phyloP scores from a whole-genome alignment of 1,140 invertebrate genomes.

The Charaxes varanes region DNA sequence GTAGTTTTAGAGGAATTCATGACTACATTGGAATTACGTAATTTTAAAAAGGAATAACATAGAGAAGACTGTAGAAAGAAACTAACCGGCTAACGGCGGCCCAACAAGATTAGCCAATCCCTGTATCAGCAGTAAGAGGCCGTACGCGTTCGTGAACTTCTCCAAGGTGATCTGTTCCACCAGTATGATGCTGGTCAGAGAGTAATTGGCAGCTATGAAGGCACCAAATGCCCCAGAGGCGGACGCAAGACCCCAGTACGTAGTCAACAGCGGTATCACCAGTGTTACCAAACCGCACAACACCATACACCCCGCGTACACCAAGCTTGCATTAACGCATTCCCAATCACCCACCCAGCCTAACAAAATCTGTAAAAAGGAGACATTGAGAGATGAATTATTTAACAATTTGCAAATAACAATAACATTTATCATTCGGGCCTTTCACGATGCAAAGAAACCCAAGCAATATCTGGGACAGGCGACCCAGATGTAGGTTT shows the following conservation, averaged over 20 bases:
- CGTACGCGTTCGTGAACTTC: slow-evolving; percentile 92
- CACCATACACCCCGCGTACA: slow-evolving; percentile 87
- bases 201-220: slow-evolving; percentile 91
- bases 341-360: slow-evolving; percentile 90
- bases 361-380: slow-evolving; percentile 83
- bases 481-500: too few relatives aligned
- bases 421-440: too few relatives aligned
- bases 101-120: slow-evolving; percentile 91
- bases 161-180: slow-evolving; percentile 90
- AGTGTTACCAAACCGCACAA: slow-evolving; percentile 83
- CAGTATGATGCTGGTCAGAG: slow-evolving; percentile 88
- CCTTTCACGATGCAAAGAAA: too few relatives aligned
- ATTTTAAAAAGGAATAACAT: too few relatives aligned
- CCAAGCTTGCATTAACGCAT: slow-evolving; percentile 82
- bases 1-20: too few relatives aligned
- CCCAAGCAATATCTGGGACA: too few relatives aligned
- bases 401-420: too few relatives aligned
- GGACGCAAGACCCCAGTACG: slow-evolving; percentile 77
- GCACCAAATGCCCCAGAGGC: slow-evolving; percentile 86
- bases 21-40: too few relatives aligned
- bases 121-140: slow-evolving; percentile 89
- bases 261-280: slow-evolving; percentile 79
- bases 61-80: too few relatives aligned
- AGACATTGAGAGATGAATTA: too few relatives aligned
- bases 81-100: slow-evolving; percentile 86